Evolutionary conservation across 2,797 vertebrate species (phyloP).

Genomic region (Ibycter americanus): DNA sequence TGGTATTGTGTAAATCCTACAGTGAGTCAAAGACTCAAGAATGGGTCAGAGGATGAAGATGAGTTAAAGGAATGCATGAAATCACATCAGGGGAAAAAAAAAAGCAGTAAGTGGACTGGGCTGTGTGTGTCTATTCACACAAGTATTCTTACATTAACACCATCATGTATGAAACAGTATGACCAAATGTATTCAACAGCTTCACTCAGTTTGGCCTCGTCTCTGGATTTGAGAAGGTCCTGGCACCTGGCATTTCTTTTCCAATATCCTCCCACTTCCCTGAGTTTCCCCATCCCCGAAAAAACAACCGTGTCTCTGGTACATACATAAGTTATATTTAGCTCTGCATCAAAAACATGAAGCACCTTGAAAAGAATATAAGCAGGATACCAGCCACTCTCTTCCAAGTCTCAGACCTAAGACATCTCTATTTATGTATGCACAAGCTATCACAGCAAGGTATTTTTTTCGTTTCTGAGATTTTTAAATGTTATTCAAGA

Average conservation of each 20-base stretch:
- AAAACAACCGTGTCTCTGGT: neutral
- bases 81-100: neutral
- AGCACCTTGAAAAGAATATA: neutral
- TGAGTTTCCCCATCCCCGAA: neutral
- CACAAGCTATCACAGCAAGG: neutral
- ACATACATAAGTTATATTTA: neutral
- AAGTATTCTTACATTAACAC: neutral
- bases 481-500: neutral
- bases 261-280: neutral
- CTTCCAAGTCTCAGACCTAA: neutral
- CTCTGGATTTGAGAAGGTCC: neutral
- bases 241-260: neutral
- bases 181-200: neutral
- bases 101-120: neutral
- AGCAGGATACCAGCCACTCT: neutral
- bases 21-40: neutral
- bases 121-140: neutral
- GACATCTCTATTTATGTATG: neutral
- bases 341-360: neutral
- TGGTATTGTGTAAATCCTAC: neutral
- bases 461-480: neutral
- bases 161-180: neutral
- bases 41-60: neutral
- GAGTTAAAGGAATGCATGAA: neutral
- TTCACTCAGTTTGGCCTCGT: neutral